These are phyloP conservation scores for Prionailurus bengalensis DNA, from an alignment of 2,113 vertebrate genomes.

Conservation along the genomic window DNA sequence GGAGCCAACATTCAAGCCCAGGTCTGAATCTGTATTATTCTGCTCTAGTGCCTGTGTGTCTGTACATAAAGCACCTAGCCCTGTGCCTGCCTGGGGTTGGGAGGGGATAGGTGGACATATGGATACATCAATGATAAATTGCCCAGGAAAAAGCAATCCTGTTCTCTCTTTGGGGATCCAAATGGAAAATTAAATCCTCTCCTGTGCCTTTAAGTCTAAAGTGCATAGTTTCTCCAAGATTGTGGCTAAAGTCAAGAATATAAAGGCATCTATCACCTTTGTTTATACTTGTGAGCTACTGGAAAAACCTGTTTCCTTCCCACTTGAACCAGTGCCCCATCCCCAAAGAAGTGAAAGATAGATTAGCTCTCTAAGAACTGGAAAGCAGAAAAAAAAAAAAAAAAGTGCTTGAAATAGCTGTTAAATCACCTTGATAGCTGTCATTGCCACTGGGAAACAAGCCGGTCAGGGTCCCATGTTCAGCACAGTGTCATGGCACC, in stretches of 20 bases:
- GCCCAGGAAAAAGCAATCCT: not conserved
- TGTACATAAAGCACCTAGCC: not conserved
- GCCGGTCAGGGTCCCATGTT: not conserved
- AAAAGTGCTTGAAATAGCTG: not conserved
- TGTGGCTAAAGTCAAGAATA: not conserved
- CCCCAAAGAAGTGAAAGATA: not conserved
- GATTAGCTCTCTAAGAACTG: not conserved
- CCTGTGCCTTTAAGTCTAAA: not conserved
- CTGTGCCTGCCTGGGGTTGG: not conserved
- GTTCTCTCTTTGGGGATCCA: not conserved
- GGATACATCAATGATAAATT: not conserved
- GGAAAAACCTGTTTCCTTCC: not conserved
- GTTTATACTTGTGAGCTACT: not conserved
- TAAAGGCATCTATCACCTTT: not conserved
- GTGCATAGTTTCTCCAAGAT: not conserved
- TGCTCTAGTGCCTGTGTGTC: not conserved
- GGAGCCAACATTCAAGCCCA: not conserved
- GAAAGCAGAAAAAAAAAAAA: not conserved
- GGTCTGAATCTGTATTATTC: not conserved
- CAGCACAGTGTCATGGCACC: accelerated
- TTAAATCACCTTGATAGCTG: not conserved
- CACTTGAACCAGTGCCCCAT: not conserved
- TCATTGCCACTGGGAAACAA: not conserved
- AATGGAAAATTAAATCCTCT: constrained; percentile 12
- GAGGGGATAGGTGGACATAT: not conserved